A percentile compares a stretch with the other conserved stretches of the same genome.
These are phyloP conservation scores for Bruchidius siliquastri DNA, from an alignment of 2,888 invertebrate species.

Conservation along the genomic window DNA sequence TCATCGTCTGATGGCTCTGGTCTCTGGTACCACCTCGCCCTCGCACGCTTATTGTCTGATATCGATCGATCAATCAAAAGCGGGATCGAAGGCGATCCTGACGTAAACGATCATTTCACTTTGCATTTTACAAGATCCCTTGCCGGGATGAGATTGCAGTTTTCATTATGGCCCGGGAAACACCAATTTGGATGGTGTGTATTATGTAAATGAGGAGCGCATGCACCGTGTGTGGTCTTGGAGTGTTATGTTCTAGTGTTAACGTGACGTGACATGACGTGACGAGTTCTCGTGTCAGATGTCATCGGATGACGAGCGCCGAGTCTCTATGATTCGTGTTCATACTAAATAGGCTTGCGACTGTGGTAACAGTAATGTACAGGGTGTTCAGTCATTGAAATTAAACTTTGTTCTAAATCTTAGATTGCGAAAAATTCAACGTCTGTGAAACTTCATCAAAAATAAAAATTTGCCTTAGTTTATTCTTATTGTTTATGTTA, in stretches of 20 bases:
- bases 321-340: background rate
- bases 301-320: background rate
- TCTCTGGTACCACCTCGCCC: background rate
- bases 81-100: background rate
- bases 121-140: conserved; percentile 17
- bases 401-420: no score
- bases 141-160: conserved; percentile 12
- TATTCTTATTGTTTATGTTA: no score
- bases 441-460: no score
- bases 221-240: conserved; percentile 33
- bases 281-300: background rate
- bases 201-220: conserved; percentile 32
- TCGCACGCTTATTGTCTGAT: background rate
- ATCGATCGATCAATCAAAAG: background rate
- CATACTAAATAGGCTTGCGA: no score
- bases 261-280: conserved; percentile 20
- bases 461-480: no score
- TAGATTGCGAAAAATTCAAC: no score
- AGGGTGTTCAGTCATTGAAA: no score
- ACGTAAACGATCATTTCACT: conserved; percentile 8
- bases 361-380: no score
- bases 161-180: conserved; percentile 9
- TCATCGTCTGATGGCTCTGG: background rate
- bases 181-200: conserved; percentile 10
- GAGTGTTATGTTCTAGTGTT: conserved; percentile 16